phyloP scores from a whole-genome alignment of 2,113 vertebrate genomes.

The Drymodes brunneopygia region DNA sequence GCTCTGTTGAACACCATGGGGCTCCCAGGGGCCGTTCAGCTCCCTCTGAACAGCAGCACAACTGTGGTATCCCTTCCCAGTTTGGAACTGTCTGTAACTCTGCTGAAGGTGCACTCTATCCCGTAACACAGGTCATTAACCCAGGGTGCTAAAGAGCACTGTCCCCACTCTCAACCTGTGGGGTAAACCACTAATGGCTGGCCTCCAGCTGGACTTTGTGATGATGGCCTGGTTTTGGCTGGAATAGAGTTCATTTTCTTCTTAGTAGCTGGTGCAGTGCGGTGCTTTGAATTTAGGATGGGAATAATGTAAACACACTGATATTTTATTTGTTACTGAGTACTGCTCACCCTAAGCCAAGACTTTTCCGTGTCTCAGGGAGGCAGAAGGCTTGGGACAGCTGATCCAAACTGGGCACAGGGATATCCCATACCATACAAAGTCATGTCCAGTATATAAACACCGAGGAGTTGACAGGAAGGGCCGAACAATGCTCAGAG shows the following conservation, averaged over 20 bases:
- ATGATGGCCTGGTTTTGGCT: neutral
- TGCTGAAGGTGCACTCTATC: neutral
- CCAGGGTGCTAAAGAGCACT: neutral
- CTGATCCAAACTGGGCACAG: neutral
- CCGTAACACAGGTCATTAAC: neutral
- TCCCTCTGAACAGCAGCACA: neutral
- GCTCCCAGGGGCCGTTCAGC: neutral
- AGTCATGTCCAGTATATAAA: neutral
- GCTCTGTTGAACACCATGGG: neutral
- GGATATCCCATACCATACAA: neutral
- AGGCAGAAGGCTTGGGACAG: neutral
- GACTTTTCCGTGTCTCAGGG: too few species aligned
- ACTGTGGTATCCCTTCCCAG: neutral
- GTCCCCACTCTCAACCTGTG: neutral
- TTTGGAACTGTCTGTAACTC: neutral
- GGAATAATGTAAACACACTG: neutral
- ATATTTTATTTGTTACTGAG: neutral
- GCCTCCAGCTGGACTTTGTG: neutral
- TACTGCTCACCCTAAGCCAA: neutral
- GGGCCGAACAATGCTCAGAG: too few species aligned
- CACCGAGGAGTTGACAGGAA: neutral
- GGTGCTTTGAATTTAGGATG: neutral
- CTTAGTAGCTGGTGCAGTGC: fast-evolving
- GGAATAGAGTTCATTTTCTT: neutral
- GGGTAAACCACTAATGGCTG: neutral